phyloP scores from a whole-genome alignment of 2,797 vertebrate genomes.

The Danio choprae region DNA sequence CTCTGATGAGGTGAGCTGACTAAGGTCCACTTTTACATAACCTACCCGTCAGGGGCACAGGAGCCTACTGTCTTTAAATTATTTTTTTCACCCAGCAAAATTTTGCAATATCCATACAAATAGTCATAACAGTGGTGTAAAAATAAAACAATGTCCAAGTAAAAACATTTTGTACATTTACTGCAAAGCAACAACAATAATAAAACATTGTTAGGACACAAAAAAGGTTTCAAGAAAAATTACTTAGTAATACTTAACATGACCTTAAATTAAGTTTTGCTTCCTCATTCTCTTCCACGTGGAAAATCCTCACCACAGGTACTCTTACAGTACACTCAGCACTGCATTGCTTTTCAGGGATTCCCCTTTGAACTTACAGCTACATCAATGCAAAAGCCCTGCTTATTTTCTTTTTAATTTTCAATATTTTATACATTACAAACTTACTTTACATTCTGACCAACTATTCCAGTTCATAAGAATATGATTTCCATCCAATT shows the following conservation, averaged over 20 bases:
- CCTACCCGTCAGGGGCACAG: too few species aligned
- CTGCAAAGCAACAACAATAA: background rate
- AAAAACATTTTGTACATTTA: background rate
- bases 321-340: background rate
- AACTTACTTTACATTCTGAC: background rate
- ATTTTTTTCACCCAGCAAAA: background rate
- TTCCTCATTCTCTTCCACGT: background rate
- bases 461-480: background rate
- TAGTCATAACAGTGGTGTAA: background rate
- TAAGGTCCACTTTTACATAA: too few species aligned
- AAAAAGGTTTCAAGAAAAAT: background rate
- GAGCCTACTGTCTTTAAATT: too few species aligned
- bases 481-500: background rate
- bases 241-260: background rate
- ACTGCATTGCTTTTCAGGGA: background rate
- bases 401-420: background rate
- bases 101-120: background rate
- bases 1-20: background rate
- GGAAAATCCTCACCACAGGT: background rate
- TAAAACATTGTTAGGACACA: background rate
- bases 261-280: background rate
- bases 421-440: background rate
- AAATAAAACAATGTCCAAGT: too few species aligned
- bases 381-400: background rate
- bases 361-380: background rate